A percentile compares a stretch with the other conserved stretches of the same genome.
These are phyloP conservation scores for Acrobasis consociella DNA, from an alignment of 2,888 invertebrate species.

Conservation along the genomic window DNA sequence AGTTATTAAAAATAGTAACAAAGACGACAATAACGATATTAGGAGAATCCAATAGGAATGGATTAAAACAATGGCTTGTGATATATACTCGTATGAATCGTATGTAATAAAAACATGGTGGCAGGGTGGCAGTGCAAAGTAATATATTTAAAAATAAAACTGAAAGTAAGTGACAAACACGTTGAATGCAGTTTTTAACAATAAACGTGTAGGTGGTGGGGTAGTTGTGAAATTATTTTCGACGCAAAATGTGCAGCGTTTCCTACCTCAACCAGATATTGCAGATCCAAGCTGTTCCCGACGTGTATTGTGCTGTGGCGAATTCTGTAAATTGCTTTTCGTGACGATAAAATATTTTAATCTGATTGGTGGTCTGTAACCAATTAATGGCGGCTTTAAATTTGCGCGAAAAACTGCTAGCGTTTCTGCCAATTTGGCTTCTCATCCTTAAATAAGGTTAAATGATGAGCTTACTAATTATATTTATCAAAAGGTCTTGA, in stretches of 20 bases:
- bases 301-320: constrained; percentile 74
- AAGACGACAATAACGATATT: too few relatives aligned
- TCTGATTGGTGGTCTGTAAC: constrained; percentile 76
- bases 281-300: constrained; percentile 70
- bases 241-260: constrained; percentile 58
- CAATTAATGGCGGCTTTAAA: constrained; percentile 76
- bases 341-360: constrained; percentile 79
- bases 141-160: background rate
- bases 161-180: constrained; percentile 6
- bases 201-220: constrained; percentile 4
- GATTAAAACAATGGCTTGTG: background rate
- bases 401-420: constrained; percentile 45
- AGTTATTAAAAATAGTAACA: too few relatives aligned
- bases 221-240: constrained; percentile 51
- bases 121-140: background rate
- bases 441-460: constrained; percentile 4
- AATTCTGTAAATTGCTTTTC: constrained; percentile 78
- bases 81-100: too few relatives aligned
- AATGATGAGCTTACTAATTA: constrained; percentile 4
- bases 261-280: constrained; percentile 66
- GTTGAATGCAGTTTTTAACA: constrained; percentile 10
- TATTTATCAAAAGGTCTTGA: background rate
- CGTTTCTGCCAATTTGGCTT: constrained; percentile 28
- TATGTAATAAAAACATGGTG: background rate
- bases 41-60: background rate